Evolutionary conservation across 2,797 vertebrate species (phyloP).

Genomic region (Chanos chanos): DNA sequence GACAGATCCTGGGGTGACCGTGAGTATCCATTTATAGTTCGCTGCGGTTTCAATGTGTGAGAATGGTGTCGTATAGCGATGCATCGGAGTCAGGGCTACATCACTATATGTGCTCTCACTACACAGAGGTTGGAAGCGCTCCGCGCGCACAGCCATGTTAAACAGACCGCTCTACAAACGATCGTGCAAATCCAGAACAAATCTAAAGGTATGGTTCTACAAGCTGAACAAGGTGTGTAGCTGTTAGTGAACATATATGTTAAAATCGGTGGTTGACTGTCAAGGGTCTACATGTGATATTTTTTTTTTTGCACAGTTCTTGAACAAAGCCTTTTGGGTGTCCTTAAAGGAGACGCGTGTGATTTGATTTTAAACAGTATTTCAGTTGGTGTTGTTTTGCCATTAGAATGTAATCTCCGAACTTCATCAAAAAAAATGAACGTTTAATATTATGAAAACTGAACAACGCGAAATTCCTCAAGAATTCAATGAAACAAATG

Average conservation of each 20-base stretch:
- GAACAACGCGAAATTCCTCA: not conserved
- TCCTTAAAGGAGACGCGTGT: conserved; percentile 54
- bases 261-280: conserved; percentile 24
- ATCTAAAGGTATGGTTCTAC: not conserved
- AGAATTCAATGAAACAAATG: not conserved
- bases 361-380: conserved; percentile 54
- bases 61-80: conserved; percentile 14
- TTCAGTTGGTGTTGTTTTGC: conserved; percentile 32
- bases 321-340: conserved; percentile 43
- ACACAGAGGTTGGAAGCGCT: conserved; percentile 25
- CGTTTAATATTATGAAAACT: too few relatives aligned
- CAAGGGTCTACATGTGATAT: conserved; percentile 2
- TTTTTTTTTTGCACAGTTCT: conserved; percentile 39
- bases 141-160: conserved; percentile 57
- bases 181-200: conserved; percentile 11
- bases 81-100: conserved; percentile 3
- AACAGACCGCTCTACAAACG: conserved; percentile 35
- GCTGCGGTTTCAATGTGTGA: conserved; percentile 26
- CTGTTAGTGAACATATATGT: not conserved
- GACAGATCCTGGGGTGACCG: conserved; percentile 59
- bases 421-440: conserved; percentile 19
- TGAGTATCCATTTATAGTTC: conserved; percentile 57
- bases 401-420: conserved; percentile 17
- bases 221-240: not conserved
- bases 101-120: conserved; percentile 26